These are phyloP conservation scores for Pristionchus mayeri DNA, from an alignment of 2,888 invertebrate genomes.

Conservation along the genomic window DNA sequence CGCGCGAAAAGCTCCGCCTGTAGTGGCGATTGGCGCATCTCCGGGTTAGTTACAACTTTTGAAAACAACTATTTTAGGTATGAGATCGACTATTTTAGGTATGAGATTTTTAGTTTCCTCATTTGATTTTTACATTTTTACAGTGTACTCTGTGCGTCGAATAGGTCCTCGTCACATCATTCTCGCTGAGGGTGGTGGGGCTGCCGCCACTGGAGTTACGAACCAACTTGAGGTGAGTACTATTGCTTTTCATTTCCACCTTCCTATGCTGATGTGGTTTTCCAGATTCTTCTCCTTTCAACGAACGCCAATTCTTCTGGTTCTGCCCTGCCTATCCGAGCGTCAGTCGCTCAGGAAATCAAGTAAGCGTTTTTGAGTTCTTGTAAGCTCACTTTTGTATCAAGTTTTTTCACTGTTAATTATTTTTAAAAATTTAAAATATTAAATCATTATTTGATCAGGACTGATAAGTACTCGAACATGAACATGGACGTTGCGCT, in stretches of 20 bases:
- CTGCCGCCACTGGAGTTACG: conserved; percentile 94
- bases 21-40: conserved; percentile 4
- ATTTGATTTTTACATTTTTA: not conserved
- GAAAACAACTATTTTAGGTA: not conserved
- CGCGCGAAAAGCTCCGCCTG: conserved; percentile 38
- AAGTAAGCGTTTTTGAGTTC: not conserved
- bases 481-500: conserved; percentile 75
- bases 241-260: not conserved
- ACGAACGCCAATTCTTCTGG: not conserved
- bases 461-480: conserved; percentile 65
- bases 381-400: not conserved
- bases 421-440: not conserved
- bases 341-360: conserved; percentile 7
- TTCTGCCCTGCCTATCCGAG: not conserved
- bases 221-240: conserved; percentile 87
- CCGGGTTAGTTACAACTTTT: conserved; percentile 4
- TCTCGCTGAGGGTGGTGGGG: conserved; percentile 97
- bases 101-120: not conserved
- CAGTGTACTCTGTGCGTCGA: conserved; percentile 68
- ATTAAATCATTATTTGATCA: not conserved
- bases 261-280: too few relatives aligned
- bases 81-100: too few relatives aligned
- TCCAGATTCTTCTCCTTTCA: conserved; percentile 24
- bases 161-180: conserved; percentile 81
- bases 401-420: not conserved